Base-by-base conservation (phyloP, 2,113 vertebrate genomes). In the Nycticryphes semicollaris region DNA sequence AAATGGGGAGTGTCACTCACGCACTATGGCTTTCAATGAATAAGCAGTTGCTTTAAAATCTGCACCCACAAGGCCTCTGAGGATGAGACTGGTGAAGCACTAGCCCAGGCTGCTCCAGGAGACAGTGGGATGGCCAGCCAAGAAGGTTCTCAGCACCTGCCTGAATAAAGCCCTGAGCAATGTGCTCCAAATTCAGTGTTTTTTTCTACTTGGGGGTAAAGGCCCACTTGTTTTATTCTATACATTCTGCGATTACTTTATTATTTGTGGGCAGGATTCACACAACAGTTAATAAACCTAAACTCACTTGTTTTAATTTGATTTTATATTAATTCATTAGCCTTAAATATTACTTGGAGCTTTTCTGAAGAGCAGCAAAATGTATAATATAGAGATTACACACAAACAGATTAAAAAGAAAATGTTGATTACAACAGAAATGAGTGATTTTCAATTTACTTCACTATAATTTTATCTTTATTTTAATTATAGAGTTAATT, bases 81-180 rank as follows among this genome's bases (percentile, higher is more conserved):
- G 25, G 31, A 10, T 27, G 27, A 89, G 56, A 17, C 19, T 82
- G 41, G 12, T 57, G 31, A 72, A 84, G 31, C 22, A 37, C 18
- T 39, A 43, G n/a, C 47, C 22, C 63, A 77, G 37, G 35, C 25
- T 72, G 28, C 8, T 20, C 12, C 53, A n/a, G 17, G 33, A 60
- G 12, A 28, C 20, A 18, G 33, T 1, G 0, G 21, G 35, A 85
- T 45, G 27, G 24, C 45, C 75, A 66, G 30, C 28, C 6, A 0
- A 8, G n/a, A 43, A 74, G 8, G 41, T 33, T 31, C 43, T 89
- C 28, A 59, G 63, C 28, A 41, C 11, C 28, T n/a, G 10, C 22
- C 39, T 39, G 30, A 21, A 56, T 23, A 92, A 43, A 73, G 53
- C 20, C 27, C 56, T 12, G 20, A 73, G 33, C 25, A 79, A 56